A percentile compares a stretch with the other conserved stretches of the same genome.
phyloP scores from a whole-genome alignment of 2,888 invertebrate species.

The Subacronicta megacephala region DNA sequence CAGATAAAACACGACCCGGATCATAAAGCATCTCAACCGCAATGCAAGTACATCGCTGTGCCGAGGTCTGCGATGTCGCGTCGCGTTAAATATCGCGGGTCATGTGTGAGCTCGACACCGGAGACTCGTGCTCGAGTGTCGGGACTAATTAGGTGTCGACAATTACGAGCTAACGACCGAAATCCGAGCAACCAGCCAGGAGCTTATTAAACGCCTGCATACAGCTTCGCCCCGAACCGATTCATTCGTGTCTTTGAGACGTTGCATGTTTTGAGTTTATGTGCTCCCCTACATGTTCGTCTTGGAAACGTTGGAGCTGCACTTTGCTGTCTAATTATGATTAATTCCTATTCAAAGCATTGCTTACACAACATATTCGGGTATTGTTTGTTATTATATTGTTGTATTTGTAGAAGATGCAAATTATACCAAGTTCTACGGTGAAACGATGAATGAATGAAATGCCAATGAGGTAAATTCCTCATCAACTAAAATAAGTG shows the following conservation, averaged over 20 bases:
- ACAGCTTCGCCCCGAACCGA: constrained; percentile 58
- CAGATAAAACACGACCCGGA: constrained; percentile 13
- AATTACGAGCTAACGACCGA: constrained; percentile 86
- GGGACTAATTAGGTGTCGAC: constrained; percentile 85
- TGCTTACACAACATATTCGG: constrained; percentile 14
- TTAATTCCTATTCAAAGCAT: constrained; percentile 24
- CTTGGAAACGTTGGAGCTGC: constrained; percentile 22
- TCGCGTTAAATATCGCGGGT: constrained; percentile 77
- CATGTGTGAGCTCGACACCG: constrained; percentile 81
- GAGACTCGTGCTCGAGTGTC: constrained; percentile 75
- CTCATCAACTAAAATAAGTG: too few species aligned
- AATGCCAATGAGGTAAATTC: too few species aligned
- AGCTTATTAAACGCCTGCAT: constrained; percentile 80
- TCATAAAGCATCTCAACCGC: constrained; percentile 45
- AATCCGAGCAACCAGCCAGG: constrained; percentile 74
- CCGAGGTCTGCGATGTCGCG: constrained; percentile 49
- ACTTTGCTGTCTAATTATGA: constrained; percentile 34
- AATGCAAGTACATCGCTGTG: constrained; percentile 35
- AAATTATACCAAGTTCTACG: too few species aligned
- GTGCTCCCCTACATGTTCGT: constrained; percentile 41
- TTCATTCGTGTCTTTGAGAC: constrained; percentile 61
- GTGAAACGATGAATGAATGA: too few species aligned
- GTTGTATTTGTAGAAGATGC: not conserved
- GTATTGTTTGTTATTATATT: not conserved
- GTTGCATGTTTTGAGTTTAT: constrained; percentile 44